Evolutionary conservation across 2,113 vertebrate species (phyloP), one percentile per base, ranked within the genome.

Genomic region (Elachura formosa): DNA sequence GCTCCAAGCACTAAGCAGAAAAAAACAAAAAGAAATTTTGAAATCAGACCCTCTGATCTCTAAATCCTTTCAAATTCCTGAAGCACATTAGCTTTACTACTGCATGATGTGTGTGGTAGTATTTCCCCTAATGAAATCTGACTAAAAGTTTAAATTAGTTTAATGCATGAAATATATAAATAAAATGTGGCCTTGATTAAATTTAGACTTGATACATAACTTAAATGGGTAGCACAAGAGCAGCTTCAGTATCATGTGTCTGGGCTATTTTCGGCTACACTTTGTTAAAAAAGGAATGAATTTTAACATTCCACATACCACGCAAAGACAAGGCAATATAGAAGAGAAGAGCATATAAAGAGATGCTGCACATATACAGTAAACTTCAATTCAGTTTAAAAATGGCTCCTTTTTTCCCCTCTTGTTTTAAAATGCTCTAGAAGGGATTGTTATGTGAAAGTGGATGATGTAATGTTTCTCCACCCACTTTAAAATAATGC

Each of bases 151-250:
- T 98, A 98, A 98, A 98, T 98, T 94, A 98, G 97, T 98, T 98
- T 98, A 98, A 98, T 98, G 98, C 98, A 98, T 98, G 97, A 98
- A 98, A 98, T 97, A 97, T 98, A 98, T 98, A 98, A 98, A 98
- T 98, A 98, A 97, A 98, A 98, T 97, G 95, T 98, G 98, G 98
- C 92, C 97, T 98, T 98, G 97, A 98, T 98, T 98, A 98, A 98
- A 98, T 98, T 98, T 98, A 97, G 96, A 96, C 96, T 97, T 97
- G 97, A 97, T 98, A 97, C 97, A 97, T 97, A 98, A 97, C 94
- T 98, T 97, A 98, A 98, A 98, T 98, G 97, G 96, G 96, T 96
- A 98, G 97, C 97, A 97, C 98, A 97, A 97, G 96, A 97, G 87
- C 92, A 95, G 85, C 93, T 90, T 95, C 81, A 87, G 95, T 96